These are phyloP conservation scores for Eledone cirrhosa DNA, from an alignment of 2,888 invertebrate species.

Conservation along the genomic window DNA sequence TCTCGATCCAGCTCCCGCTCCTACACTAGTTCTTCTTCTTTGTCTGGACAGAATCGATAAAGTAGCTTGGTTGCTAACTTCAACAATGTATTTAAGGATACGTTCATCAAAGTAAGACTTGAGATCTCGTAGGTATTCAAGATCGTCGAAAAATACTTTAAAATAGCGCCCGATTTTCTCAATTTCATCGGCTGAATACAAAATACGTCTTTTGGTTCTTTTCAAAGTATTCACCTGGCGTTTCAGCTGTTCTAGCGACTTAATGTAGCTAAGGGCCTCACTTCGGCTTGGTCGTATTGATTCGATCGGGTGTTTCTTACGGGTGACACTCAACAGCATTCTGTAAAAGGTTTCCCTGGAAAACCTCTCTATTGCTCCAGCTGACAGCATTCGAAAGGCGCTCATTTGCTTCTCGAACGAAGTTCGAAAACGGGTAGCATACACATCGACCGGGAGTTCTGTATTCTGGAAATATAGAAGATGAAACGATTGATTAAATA, in stretches of 20 bases:
- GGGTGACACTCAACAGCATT: background rate
- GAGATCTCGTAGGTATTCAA: background rate
- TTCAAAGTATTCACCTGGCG: background rate
- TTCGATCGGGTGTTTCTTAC: background rate
- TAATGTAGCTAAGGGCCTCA: too few species aligned
- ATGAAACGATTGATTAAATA: too few species aligned
- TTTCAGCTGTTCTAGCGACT: background rate
- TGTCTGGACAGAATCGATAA: too few species aligned
- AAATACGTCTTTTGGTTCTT: background rate
- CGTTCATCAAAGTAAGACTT: slow-evolving; percentile 10
- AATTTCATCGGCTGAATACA: background rate
- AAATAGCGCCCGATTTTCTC: background rate
- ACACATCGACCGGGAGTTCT: too few species aligned
- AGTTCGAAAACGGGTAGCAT: too few species aligned
- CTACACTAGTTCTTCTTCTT: too few species aligned
- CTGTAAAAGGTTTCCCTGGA: background rate
- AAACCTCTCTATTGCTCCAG: background rate
- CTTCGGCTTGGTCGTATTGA: too few species aligned
- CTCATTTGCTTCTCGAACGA: too few species aligned
- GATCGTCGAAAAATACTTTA: background rate
- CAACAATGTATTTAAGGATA: background rate
- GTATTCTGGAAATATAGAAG: too few species aligned
- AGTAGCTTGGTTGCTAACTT: background rate
- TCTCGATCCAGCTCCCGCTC: too few species aligned
- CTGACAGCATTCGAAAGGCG: background rate